Evolutionary conservation across 1,140 invertebrate species (phyloP).

Genomic region (Meloidogyne exigua): DNA sequence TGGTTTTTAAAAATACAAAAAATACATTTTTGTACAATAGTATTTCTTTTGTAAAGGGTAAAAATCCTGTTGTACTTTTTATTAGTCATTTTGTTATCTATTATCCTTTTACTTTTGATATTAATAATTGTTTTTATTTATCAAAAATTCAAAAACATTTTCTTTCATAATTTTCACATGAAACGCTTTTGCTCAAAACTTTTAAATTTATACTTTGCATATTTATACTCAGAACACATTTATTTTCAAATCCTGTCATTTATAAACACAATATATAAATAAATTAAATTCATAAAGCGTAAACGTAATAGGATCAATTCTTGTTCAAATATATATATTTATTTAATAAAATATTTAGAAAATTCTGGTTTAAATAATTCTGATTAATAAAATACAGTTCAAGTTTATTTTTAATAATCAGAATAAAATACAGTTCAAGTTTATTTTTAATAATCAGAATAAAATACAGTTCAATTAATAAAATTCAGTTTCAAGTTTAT

Average conservation of each 20-base stretch:
- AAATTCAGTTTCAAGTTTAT: no score
- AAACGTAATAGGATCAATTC: conserved; percentile 1
- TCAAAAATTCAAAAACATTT: neutral
- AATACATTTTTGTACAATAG: no score
- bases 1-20: neutral
- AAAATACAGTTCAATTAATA: no score
- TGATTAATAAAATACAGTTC: no score
- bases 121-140: neutral
- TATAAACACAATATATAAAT: neutral
- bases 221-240: conserved; percentile 1
- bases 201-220: neutral
- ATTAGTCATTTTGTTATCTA: neutral
- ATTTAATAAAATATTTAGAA: neutral
- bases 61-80: no score
- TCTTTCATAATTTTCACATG: neutral
- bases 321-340: conserved; percentile 5
- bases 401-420: no score
- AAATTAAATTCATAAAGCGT: neutral
- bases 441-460: no score
- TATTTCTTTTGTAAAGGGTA: no score
- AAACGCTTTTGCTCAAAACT: neutral
- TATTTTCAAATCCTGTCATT: neutral
- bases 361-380: no score
- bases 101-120: neutral
- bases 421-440: no score